Base-by-base conservation (phyloP, 2,797 vertebrate genomes). In the Threskiornis aethiopicus region DNA sequence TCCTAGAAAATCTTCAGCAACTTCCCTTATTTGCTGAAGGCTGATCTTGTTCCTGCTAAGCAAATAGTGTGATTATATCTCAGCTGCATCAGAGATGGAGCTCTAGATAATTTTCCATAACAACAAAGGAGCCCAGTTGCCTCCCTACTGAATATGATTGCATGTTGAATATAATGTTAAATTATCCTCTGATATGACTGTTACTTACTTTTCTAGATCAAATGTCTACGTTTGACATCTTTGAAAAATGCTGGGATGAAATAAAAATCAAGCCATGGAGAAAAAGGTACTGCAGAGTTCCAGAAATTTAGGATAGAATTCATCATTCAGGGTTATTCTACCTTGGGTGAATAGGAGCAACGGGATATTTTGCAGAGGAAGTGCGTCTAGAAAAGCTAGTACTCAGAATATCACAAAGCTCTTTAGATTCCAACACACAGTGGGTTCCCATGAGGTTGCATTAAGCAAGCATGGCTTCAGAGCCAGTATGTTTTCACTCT, bases 161-260 rank as follows among this genome's bases (percentile, higher is more conserved):
- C 28, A 49, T 31, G 7, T n/a, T 73, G 65, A 61, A 59, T 79
- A 61, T 42, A 46, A 76, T 64, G 64, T 42, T 92, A 44, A 49
- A 41, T 71, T 87, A 33, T 90, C n/a, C 37, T 78, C 51, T 80
- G 33, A 77, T 59, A 39, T 13, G 19, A 57, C 46, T 65, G 16
- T 69, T 91, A 12, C 51, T 85, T 71, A 17, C 54, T 91, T 93
- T 84, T 90, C 81, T 81, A 96, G 89, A 49, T 73, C 31, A 95
- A 95, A 59, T 91, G 76, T n/a, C 59, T 78, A 18, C 52, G 2
- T 49, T 66, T 86, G 52, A 70, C 69, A 58, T 71, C 85, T 81
- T 73, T 81, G 76, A 66, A 78, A 79, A 89, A 52, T 42, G 41
- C 35, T 61, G 26, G 37, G 25, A 87, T 84, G 67, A 85, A 72